Evolutionary conservation across 2,113 vertebrate genomes (phyloP).

Genomic region (Syngnathus floridae): DNA sequence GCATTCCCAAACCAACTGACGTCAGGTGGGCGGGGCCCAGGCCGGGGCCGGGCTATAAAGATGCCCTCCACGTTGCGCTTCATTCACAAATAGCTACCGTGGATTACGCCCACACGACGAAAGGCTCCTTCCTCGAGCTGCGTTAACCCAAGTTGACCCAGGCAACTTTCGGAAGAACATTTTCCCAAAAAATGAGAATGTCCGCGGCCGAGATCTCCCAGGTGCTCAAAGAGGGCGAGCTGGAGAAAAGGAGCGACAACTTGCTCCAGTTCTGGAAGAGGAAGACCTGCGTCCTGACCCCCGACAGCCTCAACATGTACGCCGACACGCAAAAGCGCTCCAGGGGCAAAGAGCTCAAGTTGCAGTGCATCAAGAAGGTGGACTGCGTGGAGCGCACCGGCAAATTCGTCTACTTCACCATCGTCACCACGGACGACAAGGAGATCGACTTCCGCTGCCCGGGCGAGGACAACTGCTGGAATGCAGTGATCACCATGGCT

Average conservation of each 20-base stretch:
- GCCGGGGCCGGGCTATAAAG: slow-evolving; percentile 34
- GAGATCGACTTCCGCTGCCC: slow-evolving; percentile 95
- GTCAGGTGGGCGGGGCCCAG: slow-evolving; percentile 57
- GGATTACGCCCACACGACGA: slow-evolving; percentile 41
- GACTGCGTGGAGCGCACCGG: slow-evolving; percentile 95
- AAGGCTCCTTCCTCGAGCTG: slow-evolving; percentile 38
- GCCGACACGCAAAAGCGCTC: slow-evolving; percentile 78
- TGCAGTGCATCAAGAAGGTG: slow-evolving; percentile 86
- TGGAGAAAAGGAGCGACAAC: slow-evolving; percentile 93
- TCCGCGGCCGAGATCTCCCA: slow-evolving; percentile 67
- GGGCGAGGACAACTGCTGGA: slow-evolving; percentile 86
- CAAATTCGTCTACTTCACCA: slow-evolving; percentile 96
- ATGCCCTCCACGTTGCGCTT: not conserved
- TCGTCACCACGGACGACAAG: slow-evolving; percentile 90
- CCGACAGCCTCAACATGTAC: slow-evolving; percentile 86
- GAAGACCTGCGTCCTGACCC: slow-evolving; percentile 88
- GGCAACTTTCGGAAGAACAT: not conserved
- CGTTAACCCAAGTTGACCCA: slow-evolving; percentile 13
- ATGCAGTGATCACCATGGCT: slow-evolving; percentile 91
- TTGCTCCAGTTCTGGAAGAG: slow-evolving; percentile 93
- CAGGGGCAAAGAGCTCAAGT: slow-evolving; percentile 83
- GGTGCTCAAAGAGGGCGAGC: slow-evolving; percentile 86
- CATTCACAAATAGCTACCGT: slow-evolving; percentile 50
- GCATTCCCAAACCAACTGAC: slow-evolving; percentile 59
- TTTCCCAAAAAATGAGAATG: slow-evolving; percentile 70